Evolutionary conservation across 1,140 invertebrate genomes (phyloP).

Genomic region (Ceratina calcarata): DNA sequence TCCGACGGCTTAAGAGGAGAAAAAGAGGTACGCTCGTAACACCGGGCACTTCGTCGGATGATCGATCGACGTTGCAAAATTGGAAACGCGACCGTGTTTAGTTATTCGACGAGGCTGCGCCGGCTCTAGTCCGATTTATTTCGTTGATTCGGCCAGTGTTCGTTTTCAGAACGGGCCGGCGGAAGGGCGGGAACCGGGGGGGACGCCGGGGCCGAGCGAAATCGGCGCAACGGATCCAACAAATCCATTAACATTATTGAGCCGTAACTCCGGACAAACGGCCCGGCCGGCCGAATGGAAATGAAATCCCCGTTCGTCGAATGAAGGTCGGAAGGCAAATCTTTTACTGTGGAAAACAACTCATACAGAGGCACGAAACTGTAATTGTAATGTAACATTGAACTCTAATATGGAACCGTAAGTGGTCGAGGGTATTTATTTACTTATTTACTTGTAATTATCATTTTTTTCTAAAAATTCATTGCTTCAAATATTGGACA

Average conservation of each 20-base stretch:
- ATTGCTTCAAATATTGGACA: too few relatives aligned
- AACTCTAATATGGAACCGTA: too few relatives aligned
- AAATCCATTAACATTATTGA: constrained; percentile 37
- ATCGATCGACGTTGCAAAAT: constrained; percentile 44
- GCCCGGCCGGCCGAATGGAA: not conserved
- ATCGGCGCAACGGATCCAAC: constrained; percentile 10
- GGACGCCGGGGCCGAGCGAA: not conserved
- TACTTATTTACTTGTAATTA: too few relatives aligned
- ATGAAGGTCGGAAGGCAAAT: constrained; percentile 2
- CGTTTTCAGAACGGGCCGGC: not conserved
- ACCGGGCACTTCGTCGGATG: not conserved
- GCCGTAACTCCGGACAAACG: constrained; percentile 10
- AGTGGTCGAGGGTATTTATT: too few relatives aligned
- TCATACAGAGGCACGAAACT: not conserved
- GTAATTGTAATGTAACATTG: not conserved
- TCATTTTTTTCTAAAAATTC: too few relatives aligned
- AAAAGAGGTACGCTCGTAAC: too few relatives aligned
- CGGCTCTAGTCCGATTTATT: constrained; percentile 16
- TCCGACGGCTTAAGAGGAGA: too few relatives aligned
- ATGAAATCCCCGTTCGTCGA: not conserved
- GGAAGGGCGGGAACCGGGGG: too few relatives aligned
- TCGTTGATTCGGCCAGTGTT: constrained; percentile 19
- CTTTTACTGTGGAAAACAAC: not conserved
- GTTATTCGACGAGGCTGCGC: constrained; percentile 29
- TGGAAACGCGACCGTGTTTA: constrained; percentile 40